phyloP scores from a whole-genome alignment of 2,113 vertebrate genomes.

The Stegostoma tigrinum region DNA sequence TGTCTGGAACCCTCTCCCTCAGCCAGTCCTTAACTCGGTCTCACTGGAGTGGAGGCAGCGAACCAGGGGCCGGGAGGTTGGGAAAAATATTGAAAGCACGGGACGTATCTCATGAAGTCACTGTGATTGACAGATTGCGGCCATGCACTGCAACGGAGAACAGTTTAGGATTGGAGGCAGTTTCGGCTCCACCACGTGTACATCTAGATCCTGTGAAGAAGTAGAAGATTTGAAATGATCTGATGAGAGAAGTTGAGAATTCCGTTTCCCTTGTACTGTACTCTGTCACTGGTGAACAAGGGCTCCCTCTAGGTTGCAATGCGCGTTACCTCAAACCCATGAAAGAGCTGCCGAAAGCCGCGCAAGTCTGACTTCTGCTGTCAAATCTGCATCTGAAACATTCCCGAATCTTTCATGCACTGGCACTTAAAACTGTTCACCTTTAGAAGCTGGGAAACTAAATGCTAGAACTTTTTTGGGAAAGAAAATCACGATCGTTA shows the following conservation, averaged over 20 bases:
- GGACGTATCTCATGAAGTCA: slow-evolving; percentile 34
- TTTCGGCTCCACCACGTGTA: slow-evolving; percentile 12
- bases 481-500: not conserved
- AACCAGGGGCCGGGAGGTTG: slow-evolving; percentile 29
- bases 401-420: not conserved
- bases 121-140: slow-evolving; percentile 21
- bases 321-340: not conserved
- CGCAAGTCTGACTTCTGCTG: not conserved
- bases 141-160: not conserved
- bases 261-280: not conserved
- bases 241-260: slow-evolving; percentile 1
- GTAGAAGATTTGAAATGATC: not conserved
- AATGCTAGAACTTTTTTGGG: not conserved
- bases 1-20: not conserved
- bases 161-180: not conserved
- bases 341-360: not conserved
- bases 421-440: not conserved
- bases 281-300: not conserved
- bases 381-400: slow-evolving; percentile 1
- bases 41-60: slow-evolving; percentile 26
- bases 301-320: slow-evolving; percentile 23
- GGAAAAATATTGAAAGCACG: slow-evolving; percentile 18
- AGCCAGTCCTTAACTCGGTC: not conserved
- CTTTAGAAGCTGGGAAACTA: not conserved
- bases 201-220: not conserved